A percentile compares a stretch with the other conserved stretches of the same genome.
Evolutionary conservation across 1,140 invertebrate species (phyloP).

Genomic region (Tigriopus japonicus): DNA sequence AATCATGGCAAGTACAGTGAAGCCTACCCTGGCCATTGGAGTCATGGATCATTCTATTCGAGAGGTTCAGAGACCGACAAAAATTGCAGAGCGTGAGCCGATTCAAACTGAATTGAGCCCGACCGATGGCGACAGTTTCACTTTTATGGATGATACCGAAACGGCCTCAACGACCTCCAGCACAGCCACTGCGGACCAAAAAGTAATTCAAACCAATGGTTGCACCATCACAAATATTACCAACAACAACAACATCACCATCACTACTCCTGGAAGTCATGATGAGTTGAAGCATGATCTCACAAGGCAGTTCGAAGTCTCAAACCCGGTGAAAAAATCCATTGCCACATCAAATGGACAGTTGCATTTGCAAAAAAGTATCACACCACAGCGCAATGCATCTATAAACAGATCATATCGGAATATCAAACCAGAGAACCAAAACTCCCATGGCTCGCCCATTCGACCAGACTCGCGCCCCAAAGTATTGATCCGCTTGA

Average conservation of each 20-base stretch:
- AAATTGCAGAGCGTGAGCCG: not conserved
- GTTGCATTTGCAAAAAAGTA: not conserved
- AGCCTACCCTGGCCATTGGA: not conserved
- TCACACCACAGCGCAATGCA: not conserved
- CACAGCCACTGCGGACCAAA: not conserved
- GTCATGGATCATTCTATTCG: not conserved
- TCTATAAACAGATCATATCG: not conserved
- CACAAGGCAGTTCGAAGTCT: not conserved
- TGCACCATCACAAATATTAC: not conserved
- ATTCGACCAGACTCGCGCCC: not conserved
- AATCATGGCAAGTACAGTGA: not conserved
- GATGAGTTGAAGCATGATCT: not conserved
- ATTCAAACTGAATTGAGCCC: not conserved
- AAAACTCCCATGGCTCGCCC: not conserved
- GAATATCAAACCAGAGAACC: not conserved
- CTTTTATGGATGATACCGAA: not conserved
- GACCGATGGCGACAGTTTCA: not conserved
- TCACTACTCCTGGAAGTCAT: not conserved
- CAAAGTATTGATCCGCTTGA: not conserved
- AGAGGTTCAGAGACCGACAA: not conserved
- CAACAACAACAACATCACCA: not conserved
- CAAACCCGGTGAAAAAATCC: not conserved
- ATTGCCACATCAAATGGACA: not conserved
- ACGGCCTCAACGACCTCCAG: not conserved
- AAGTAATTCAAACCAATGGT: not conserved